Evolutionary conservation across 2,888 invertebrate species (phyloP).

Genomic region (Blastobasis lacticolella): DNA sequence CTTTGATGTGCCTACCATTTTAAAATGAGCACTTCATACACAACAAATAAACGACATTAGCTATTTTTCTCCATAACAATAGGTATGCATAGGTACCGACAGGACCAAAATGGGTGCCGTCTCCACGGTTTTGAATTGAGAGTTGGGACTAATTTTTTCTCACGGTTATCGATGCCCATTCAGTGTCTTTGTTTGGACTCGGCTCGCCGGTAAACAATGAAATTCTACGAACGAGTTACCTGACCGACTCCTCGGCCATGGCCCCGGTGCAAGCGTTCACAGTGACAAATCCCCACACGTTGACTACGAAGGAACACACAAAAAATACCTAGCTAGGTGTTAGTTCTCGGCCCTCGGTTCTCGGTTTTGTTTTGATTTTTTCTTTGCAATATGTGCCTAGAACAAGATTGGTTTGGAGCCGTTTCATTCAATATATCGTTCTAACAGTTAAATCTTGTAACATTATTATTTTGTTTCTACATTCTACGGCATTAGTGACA

Average conservation of each 20-base stretch:
- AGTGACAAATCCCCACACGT: background rate
- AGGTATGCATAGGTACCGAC: too few species aligned
- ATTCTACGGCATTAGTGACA: too few species aligned
- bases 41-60: too few species aligned
- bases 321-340: conserved; percentile 3
- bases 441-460: background rate
- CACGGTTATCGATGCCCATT: background rate
- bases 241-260: background rate
- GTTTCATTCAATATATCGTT: background rate
- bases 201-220: background rate
- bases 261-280: background rate
- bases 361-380: conserved; percentile 5
- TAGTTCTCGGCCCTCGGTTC: too few species aligned
- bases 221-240: background rate
- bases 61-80: too few species aligned
- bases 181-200: background rate
- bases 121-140: too few species aligned
- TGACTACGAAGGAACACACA: background rate
- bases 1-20: too few species aligned
- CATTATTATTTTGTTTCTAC: too few species aligned
- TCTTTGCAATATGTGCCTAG: background rate
- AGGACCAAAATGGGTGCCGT: too few species aligned
- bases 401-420: background rate
- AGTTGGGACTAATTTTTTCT: background rate
- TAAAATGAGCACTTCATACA: too few species aligned